Base-by-base conservation (phyloP, 2,113 vertebrate genomes). In the Marmota monax region DNA sequence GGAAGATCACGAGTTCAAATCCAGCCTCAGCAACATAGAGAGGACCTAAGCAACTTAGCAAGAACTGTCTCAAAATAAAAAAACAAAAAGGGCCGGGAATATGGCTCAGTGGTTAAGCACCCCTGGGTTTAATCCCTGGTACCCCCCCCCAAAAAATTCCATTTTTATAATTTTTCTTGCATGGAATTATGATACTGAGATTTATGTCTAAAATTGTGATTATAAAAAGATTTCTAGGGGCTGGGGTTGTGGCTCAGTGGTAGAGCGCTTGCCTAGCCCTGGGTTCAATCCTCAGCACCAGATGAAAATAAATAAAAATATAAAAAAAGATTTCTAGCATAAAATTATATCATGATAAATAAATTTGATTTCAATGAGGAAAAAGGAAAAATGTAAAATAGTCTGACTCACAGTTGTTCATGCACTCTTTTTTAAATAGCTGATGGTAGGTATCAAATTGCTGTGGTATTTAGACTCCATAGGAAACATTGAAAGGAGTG, bases 331-430 rank as follows among this genome's bases (percentile, higher is more conserved):
- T 73, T 90, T 58, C 34, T 88, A 37, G 69, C 27, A n/a, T 69
- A 77, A 79, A 78, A 82, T 86, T 61, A 70, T 34, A 83, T 80
- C 34, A 78, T 32, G 37, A n/a, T 29, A 63, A 56, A 82, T 87
- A 74, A 45, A 58, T 93, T 80, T 48, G 45, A 61, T 88, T 95
- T 97, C 83, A 88, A 89, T 84, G 84, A 58, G 48, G 34, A 63
- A 85, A 80, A 87, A 58, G 48, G 34, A 63, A 85, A 80, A 84
- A 65, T 39, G 58, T 63, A n/a, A 84, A 34, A 51, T 85, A 95
- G 93, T 86, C 42, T 58, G 63, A 88, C 61, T 95, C 42, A 88
- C 13, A 72, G 84, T 76, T 87, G 61, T 95, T 92, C 16, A 18
- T 76, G 18, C 78, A 23, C 53, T 69, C 74, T 86, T 84, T 92